Conservation (phyloP, 2,113 vertebrate genomes). For the Takifugu bimaculatus region DNA sequence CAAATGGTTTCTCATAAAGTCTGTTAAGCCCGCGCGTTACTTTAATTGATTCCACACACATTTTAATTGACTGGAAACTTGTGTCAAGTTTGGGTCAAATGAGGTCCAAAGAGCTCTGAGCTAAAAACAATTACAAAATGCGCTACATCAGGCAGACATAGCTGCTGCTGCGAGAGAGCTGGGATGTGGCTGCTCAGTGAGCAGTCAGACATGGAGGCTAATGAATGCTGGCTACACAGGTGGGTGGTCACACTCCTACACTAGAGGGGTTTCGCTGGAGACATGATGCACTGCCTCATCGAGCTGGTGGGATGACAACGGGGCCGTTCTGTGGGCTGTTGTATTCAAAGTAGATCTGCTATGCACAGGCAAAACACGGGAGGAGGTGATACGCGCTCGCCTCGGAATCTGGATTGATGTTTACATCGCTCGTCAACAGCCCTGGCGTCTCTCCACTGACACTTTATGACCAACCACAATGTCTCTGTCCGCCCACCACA, state of each 20-base stretch:
- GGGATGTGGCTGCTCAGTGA: constrained; percentile 49
- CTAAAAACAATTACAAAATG: constrained; percentile 4
- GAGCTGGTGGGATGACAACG: constrained; percentile 52
- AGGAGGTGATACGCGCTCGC: constrained; percentile 29
- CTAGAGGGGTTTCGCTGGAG: constrained; percentile 65
- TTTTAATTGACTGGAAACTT: too few species aligned
- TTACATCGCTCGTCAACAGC: constrained; percentile 56
- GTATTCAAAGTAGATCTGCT: constrained; percentile 50
- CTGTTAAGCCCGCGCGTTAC: constrained; percentile 4
- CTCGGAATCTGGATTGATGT: constrained; percentile 41
- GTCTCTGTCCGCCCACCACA: constrained; percentile 32
- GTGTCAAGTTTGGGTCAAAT: constrained; percentile 8
- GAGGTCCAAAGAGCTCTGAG: constrained; percentile 6
- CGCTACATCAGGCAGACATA: constrained; percentile 14
- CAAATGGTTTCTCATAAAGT: background rate
- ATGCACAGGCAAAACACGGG: constrained; percentile 32
- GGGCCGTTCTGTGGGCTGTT: constrained; percentile 55
- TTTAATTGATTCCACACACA: background rate
- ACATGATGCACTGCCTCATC: constrained; percentile 58
- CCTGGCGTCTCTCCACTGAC: constrained; percentile 35
- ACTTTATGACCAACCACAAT: constrained; percentile 49
- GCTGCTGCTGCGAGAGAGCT: constrained; percentile 23
- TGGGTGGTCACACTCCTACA: constrained; percentile 77
- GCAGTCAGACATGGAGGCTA: constrained; percentile 67
- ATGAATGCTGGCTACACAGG: constrained; percentile 65